These are phyloP conservation scores for Hypocryptadius cinnamomeus DNA, from an alignment of 2,113 vertebrate genomes.

Conservation along the genomic window DNA sequence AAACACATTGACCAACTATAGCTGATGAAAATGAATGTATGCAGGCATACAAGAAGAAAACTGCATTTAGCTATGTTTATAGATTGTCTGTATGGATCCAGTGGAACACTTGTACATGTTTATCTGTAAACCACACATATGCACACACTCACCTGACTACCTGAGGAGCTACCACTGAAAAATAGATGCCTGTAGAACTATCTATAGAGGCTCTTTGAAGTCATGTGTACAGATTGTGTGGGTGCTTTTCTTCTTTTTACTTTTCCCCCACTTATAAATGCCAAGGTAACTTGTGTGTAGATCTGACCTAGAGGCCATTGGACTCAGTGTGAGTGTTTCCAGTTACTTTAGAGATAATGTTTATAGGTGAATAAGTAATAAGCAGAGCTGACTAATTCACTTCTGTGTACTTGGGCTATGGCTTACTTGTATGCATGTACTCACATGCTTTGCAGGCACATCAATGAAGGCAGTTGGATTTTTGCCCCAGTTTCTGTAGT, in stretches of 20 bases:
- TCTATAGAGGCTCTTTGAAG: background rate
- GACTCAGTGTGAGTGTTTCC: background rate
- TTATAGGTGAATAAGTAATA: background rate
- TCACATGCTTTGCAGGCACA: background rate
- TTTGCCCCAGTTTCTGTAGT: conserved; percentile 36
- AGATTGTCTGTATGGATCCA: background rate
- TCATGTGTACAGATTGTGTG: accelerated
- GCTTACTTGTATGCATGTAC: background rate
- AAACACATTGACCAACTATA: background rate
- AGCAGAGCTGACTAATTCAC: background rate
- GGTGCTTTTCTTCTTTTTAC: background rate
- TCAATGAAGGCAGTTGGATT: conserved; percentile 36
- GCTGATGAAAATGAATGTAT: background rate
- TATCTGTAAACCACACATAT: background rate
- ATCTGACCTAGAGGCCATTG: background rate
- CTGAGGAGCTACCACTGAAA: background rate
- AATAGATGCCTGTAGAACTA: background rate
- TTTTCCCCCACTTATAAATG: accelerated
- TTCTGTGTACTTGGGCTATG: background rate
- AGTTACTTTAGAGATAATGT: background rate
- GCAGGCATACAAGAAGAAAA: background rate
- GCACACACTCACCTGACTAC: background rate
- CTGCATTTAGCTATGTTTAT: background rate
- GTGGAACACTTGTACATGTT: background rate
- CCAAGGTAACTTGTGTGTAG: background rate